Evolutionary conservation across 1,140 invertebrate species (phyloP).

Genomic region (Drosophila pruinosa): DNA sequence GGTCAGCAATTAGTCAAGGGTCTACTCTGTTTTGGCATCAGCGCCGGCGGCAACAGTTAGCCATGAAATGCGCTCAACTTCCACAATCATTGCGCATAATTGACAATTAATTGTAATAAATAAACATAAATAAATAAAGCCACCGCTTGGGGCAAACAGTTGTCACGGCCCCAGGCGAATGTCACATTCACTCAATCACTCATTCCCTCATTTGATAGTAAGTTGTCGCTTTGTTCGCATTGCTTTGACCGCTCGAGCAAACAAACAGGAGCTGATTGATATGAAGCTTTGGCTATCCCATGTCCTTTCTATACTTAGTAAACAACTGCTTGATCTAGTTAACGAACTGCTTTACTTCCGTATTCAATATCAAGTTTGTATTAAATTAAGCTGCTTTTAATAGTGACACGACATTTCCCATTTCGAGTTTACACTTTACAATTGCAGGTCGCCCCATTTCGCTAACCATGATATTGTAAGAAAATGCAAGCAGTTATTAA

Average conservation of each 20-base stretch:
- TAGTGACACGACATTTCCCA: background rate
- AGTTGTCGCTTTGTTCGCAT: constrained; percentile 1
- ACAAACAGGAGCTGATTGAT: background rate
- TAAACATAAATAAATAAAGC: constrained; percentile 55
- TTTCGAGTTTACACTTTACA: background rate
- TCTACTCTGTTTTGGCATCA: constrained; percentile 25
- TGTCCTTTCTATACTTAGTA: background rate
- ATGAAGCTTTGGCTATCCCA: background rate
- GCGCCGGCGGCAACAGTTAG: constrained; percentile 44
- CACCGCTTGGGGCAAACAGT: constrained; percentile 36
- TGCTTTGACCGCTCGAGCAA: constrained; percentile 5
- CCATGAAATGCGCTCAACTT: constrained; percentile 52
- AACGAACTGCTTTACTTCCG: too few relatives aligned
- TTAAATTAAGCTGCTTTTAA: background rate
- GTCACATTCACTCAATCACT: background rate
- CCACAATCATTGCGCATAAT: constrained; percentile 63
- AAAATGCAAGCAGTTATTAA: constrained; percentile 36
- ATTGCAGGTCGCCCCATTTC: background rate
- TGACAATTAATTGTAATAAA: constrained; percentile 72
- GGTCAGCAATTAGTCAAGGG: constrained; percentile 5
- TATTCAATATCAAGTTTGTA: background rate
- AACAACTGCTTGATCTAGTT: background rate
- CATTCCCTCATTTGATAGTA: background rate
- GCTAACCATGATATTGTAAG: constrained; percentile 30
- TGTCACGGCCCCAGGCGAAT: constrained; percentile 45